Base-by-base conservation (phyloP, 2,888 invertebrate genomes). In the Hypercompe scribonia region DNA sequence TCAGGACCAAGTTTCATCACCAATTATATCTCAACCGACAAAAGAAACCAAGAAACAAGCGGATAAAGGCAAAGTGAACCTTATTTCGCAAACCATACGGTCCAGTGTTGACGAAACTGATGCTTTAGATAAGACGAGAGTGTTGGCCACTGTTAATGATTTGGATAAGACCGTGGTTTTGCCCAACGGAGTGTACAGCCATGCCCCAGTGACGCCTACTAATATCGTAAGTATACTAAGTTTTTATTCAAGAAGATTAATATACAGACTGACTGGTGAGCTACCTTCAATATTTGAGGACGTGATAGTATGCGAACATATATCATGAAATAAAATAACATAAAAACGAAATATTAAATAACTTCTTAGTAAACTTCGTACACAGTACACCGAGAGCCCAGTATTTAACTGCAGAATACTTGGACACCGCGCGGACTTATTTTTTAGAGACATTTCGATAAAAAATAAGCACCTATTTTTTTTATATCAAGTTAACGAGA, bases 121-220 rank as follows among this genome's bases (percentile, higher is more conserved):
- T 5, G 74, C 79, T 0, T 71, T 92, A 67, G 89, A 94, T 21
- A 88, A 90, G 58, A 92, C 92, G 0, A 84, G 82, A 39, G 78
- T 91, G 1, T 76, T 91, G 31, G 58, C 18, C 1, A 66, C 63
- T 24, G 36, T 11, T 0, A 46, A 68, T 8, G 87, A 88, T 36
- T 88, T 92, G 90, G 91, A 95, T 63, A 87, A 87, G n/a, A 93
- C 94, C 2, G 76, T 93, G 42, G 90, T 92, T 3, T 61, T 94
- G 61, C 87, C 91, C 0, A 93, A 92, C 71, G 93, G 92, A 0
- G 83, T 90, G 0, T 92, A 90, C 69, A 88, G 88, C 58, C 92
- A 93, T 77, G 89, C 83, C 0, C 90, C 91, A 0, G 80, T 86
- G 0, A 89, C 91, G 0, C 90, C 91, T 10, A 88, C 87, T 66